phyloP scores from a whole-genome alignment of 37 sponge, comb jelly and placozoan species.

The Chondrilla cf. caribensis region DNA sequence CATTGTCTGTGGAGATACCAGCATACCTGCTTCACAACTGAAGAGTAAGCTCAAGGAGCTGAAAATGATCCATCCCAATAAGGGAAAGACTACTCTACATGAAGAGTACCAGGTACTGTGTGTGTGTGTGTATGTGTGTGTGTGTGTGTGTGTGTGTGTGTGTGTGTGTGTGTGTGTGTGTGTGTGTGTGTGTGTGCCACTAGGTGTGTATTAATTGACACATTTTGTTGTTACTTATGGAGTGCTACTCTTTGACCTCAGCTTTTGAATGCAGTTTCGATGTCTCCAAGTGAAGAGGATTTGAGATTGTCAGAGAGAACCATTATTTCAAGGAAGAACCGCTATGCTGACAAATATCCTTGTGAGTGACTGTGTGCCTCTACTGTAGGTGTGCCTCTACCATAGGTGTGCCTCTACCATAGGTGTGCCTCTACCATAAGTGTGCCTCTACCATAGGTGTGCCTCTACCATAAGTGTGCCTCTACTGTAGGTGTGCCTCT shows the following conservation, averaged over 20 bases:
- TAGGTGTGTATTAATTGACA: too few relatives aligned
- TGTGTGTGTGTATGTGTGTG: too few relatives aligned
- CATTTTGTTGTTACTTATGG: not conserved
- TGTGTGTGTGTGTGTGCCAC: too few relatives aligned
- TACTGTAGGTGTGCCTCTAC: too few relatives aligned
- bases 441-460: not conserved
- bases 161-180: too few relatives aligned
- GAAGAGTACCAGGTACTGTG: not conserved
- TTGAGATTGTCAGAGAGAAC: not conserved
- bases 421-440: not conserved
- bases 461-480: too few relatives aligned
- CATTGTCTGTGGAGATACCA: constrained; percentile 25
- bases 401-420: too few relatives aligned
- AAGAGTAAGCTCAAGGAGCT: not conserved
- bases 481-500: not conserved
- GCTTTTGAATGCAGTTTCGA: constrained; percentile 12
- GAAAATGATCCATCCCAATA: not conserved
- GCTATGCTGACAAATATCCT: constrained; percentile 12
- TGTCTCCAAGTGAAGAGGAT: constrained; percentile 8
- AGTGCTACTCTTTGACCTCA: not conserved
- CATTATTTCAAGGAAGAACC: not conserved
- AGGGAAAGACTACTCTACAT: not conserved
- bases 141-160: too few relatives aligned
- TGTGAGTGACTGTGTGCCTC: not conserved
- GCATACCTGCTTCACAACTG: not conserved